phyloP scores from a whole-genome alignment of 2,888 invertebrate genomes.

The Patella ulyssiponensis region DNA sequence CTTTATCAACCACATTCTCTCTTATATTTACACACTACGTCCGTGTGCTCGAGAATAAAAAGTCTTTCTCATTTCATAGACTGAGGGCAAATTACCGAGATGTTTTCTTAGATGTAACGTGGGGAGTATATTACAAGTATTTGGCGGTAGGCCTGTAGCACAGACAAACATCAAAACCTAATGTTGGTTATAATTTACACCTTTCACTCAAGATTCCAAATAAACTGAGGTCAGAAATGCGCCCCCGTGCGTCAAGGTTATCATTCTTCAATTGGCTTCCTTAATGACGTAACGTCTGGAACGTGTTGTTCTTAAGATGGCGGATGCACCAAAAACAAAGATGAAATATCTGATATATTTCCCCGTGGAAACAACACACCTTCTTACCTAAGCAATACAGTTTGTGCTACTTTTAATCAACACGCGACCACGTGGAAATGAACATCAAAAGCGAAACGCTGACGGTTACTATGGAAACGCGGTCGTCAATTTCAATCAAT shows the following conservation, averaged over 20 bases:
- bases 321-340: neutral
- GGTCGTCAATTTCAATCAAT: constrained; percentile 13
- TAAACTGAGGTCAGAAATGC: neutral
- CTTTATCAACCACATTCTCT: too few relatives aligned
- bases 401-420: constrained; percentile 6
- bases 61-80: neutral
- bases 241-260: constrained; percentile 1
- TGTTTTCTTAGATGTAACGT: neutral
- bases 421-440: constrained; percentile 12
- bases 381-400: constrained; percentile 1
- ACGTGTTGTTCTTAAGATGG: neutral
- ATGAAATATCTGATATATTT: neutral
- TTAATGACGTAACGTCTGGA: constrained; percentile 6
- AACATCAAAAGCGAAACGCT: constrained; percentile 9
- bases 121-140: neutral
- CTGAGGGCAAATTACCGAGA: neutral
- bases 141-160: neutral
- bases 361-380: constrained; percentile 5
- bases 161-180: neutral
- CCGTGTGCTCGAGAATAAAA: too few relatives aligned
- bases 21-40: too few relatives aligned
- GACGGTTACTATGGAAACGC: constrained; percentile 7
- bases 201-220: neutral
- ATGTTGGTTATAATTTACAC: too few relatives aligned
- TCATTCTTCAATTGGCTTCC: neutral